Conservation (phyloP, 2,113 vertebrate species). For the Pterocles burchelli region DNA sequence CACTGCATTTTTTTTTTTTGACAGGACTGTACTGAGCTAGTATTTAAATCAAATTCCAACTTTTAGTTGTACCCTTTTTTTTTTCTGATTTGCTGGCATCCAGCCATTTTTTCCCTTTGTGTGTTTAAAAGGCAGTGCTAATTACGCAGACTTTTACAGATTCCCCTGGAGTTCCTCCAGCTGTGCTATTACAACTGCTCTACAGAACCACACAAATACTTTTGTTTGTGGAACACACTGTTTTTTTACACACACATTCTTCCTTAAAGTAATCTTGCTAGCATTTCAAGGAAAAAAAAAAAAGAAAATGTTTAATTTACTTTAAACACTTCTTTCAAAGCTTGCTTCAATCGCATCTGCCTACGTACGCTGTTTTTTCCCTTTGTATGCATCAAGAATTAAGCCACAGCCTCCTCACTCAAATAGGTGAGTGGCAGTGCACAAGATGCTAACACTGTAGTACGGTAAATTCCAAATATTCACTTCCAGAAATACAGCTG, state of each 20-base stretch:
- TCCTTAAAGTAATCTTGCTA: not conserved
- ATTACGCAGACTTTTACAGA: not conserved
- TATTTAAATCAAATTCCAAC: not conserved
- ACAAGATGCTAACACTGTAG: not conserved
- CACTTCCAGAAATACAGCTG: not conserved
- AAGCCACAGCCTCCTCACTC: not conserved
- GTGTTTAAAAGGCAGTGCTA: not conserved
- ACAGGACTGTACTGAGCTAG: not conserved
- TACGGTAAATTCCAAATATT: not conserved
- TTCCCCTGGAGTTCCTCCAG: slow-evolving; percentile 20
- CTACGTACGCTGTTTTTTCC: not conserved
- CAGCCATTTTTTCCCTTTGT: not conserved
- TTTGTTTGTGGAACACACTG: not conserved
- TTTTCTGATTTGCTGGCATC: not conserved
- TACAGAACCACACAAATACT: not conserved
- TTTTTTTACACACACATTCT: not conserved
- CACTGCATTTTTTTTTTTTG: not conserved
- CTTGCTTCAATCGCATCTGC: not conserved
- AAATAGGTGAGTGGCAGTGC: not conserved
- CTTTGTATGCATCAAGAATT: not conserved
- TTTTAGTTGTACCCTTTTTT: not conserved
- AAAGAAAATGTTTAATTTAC: not conserved
- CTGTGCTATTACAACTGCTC: not conserved
- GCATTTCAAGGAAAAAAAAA: not conserved
- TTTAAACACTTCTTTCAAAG: not conserved